Evolutionary conservation across 2,888 invertebrate genomes (phyloP), one percentile per base, ranked within the genome.

Genomic region (Acronicta alni): DNA sequence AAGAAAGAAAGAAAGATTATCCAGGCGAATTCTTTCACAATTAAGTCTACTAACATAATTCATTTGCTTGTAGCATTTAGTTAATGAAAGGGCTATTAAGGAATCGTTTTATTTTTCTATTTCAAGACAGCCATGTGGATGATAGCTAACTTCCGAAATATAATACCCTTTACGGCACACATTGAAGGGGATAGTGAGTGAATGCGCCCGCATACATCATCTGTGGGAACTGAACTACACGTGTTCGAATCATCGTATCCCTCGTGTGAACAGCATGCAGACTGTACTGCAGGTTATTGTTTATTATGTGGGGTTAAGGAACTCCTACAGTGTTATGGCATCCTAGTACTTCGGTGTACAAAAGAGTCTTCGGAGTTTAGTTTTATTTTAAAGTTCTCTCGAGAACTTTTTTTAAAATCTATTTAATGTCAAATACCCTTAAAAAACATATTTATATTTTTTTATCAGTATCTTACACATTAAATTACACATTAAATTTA

Each of bases 181-280:
- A 60, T 46, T 46, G 61, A 59, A 60, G 69, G 60, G 64, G 52
- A 55, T 45, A 35, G 42, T 51, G 15, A 70, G 74, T 84, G 85
- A 91, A 90, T 91, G 84, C 77, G 82, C 91, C 91, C 91, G 91
- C 91, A 91, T 91, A 82, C 67, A 68, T 67, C 72, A 55, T 58
- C 54, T 68, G 84, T 89, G 89, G 85, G 89, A 88, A 88, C 84
- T 89, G 89, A 84, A 60, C 73, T 75, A 89, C 91, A 91, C 91
- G 91, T 91, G 91, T 88, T 87, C 80, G 43, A 61, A 72, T 73
- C 72, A 79, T 59, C 54, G 52, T 62, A 56, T 72, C 72, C 75
- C 72, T 83, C 87, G 85, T 88, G 89, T 89, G 89, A 89, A 89
- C 87, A 81, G 74, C 80, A 80, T 82, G 85, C 85, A 88, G 67